A percentile compares a stretch with the other conserved stretches of the same genome.
These are phyloP conservation scores for Diaprepes abbreviatus DNA, from an alignment of 2,888 invertebrate species.

Conservation along the genomic window DNA sequence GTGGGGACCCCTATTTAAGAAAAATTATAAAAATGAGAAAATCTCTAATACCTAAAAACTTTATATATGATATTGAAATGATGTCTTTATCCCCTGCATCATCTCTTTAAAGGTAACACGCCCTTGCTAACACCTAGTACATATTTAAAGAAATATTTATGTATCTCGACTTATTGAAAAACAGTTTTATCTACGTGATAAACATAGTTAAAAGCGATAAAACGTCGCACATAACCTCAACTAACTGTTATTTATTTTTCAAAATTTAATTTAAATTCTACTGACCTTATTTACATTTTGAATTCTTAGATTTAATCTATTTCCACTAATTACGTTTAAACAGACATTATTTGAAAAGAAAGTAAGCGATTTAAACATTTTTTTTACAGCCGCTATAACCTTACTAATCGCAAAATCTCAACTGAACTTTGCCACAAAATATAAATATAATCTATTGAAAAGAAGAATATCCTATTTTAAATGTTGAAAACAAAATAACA, in stretches of 20 bases:
- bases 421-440: slow-evolving; percentile 1
- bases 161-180: too few relatives aligned
- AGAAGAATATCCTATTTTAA: too few relatives aligned
- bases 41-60: too few relatives aligned
- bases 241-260: slow-evolving; percentile 4
- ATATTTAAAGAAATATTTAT: too few relatives aligned
- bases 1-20: too few relatives aligned
- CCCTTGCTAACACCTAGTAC: too few relatives aligned
- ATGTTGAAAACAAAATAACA: too few relatives aligned
- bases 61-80: too few relatives aligned
- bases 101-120: too few relatives aligned
- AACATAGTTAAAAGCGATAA: neutral
- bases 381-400: neutral
- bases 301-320: slow-evolving; percentile 36
- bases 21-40: too few relatives aligned
- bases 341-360: slow-evolving; percentile 29
- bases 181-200: neutral
- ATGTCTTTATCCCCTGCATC: too few relatives aligned
- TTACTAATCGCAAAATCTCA: neutral
- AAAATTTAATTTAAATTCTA: neutral
- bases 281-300: slow-evolving; percentile 50
- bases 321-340: slow-evolving; percentile 34
- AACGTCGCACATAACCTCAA: slow-evolving; percentile 3
- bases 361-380: slow-evolving; percentile 42
- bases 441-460: too few relatives aligned